Evolutionary conservation across 2,888 invertebrate genomes (phyloP).

Genomic region (Scaptomyza reducta): DNA sequence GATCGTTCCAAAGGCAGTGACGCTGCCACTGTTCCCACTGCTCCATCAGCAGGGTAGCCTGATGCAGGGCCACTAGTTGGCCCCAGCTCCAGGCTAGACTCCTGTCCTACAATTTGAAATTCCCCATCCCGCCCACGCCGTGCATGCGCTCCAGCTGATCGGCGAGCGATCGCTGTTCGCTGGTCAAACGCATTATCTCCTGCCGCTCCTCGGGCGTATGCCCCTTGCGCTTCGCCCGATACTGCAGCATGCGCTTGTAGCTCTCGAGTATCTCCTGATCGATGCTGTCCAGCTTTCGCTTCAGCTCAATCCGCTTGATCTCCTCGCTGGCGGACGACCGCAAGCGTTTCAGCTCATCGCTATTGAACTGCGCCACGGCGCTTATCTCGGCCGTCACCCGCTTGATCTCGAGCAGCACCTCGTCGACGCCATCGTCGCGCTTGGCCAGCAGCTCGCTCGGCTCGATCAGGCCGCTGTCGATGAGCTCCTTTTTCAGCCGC

Average conservation of each 20-base stretch:
- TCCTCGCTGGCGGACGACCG: conserved; percentile 90
- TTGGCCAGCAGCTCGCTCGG: conserved; percentile 87
- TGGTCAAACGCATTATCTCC: conserved; percentile 89
- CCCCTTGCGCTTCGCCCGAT: conserved; percentile 92
- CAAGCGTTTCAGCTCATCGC: conserved; percentile 88
- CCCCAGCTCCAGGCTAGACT: conserved; percentile 73
- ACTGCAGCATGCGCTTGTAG: conserved; percentile 91
- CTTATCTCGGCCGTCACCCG: conserved; percentile 93
- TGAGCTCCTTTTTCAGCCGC: conserved; percentile 92
- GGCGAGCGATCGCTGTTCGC: conserved; percentile 86
- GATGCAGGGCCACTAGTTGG: conserved; percentile 74
- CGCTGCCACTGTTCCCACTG: conserved; percentile 51
- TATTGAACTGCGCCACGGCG: conserved; percentile 92
- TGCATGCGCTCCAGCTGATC: conserved; percentile 82
- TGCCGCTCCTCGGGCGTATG: conserved; percentile 92
- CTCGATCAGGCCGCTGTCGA: conserved; percentile 93
- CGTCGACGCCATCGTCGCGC: conserved; percentile 89
- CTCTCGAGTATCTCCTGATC: conserved; percentile 92
- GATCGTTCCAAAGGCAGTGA: conserved; percentile 47
- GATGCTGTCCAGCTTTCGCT: conserved; percentile 89
- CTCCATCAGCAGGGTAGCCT: conserved; percentile 54
- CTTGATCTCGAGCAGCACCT: conserved; percentile 94
- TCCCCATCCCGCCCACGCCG: conserved; percentile 16
- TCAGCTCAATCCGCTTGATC: conserved; percentile 90
- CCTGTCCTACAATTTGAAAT: conserved; percentile 72